These are phyloP conservation scores for Anguilla obscura DNA, from an alignment of 2,797 vertebrate species.

Conservation along the genomic window DNA sequence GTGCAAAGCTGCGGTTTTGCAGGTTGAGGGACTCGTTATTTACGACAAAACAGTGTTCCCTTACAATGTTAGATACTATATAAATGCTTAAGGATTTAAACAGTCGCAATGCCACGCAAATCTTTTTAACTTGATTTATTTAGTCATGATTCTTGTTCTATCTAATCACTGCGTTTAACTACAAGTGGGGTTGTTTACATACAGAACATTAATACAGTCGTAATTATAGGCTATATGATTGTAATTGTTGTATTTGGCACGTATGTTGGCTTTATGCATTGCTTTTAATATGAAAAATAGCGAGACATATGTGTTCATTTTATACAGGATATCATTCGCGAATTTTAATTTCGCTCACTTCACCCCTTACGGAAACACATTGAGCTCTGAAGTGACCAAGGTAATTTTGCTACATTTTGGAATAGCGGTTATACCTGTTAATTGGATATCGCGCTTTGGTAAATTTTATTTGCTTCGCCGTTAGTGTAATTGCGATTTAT, in stretches of 20 bases:
- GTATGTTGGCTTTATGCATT: background rate
- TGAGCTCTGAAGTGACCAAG: background rate
- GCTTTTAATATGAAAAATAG: background rate
- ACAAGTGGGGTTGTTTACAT: background rate
- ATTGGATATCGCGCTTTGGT: background rate
- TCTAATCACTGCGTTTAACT: background rate
- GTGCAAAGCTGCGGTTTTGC: slow-evolving; percentile 31
- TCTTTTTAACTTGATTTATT: background rate
- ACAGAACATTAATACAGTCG: background rate
- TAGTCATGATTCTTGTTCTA: background rate
- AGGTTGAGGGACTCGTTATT: slow-evolving; percentile 40
- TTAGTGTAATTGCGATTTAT: slow-evolving; percentile 3
- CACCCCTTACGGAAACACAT: background rate
- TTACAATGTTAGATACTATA: slow-evolving; percentile 6
- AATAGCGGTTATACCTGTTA: background rate
- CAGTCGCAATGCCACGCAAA: background rate
- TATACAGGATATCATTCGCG: background rate
- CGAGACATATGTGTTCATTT: background rate
- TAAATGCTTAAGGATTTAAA: slow-evolving; percentile 19
- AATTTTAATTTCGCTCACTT: background rate
- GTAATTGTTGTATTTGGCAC: background rate
- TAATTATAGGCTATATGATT: no score
- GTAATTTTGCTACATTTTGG: background rate
- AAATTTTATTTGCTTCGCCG: background rate
- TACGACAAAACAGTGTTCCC: slow-evolving; percentile 14